A percentile compares a stretch with the other conserved stretches of the same genome.
These are phyloP conservation scores for Karalla daura DNA, from an alignment of 2,797 vertebrate species.

Conservation along the genomic window DNA sequence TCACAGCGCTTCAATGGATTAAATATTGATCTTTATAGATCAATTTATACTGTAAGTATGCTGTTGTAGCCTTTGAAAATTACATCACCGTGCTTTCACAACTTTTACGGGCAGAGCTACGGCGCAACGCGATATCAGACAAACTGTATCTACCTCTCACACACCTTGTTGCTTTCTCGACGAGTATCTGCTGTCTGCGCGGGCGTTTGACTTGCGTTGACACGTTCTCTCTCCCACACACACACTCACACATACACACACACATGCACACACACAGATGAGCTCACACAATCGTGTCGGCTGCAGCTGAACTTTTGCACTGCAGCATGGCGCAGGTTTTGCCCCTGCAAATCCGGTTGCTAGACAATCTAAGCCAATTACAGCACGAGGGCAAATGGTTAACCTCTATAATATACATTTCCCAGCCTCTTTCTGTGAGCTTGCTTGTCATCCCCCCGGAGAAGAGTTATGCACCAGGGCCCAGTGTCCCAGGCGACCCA, in stretches of 20 bases:
- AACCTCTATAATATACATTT: constrained; percentile 88
- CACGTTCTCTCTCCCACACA: constrained; percentile 15
- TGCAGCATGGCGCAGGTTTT: constrained; percentile 71
- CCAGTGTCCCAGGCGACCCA: constrained; percentile 81
- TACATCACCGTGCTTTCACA: constrained; percentile 21
- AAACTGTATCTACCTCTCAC: constrained; percentile 25
- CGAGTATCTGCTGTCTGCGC: constrained; percentile 37
- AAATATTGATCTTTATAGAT: constrained; percentile 43
- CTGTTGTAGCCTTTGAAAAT: constrained; percentile 23
- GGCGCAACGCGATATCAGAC: constrained; percentile 32
- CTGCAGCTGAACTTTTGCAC: constrained; percentile 82
- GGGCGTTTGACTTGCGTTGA: constrained; percentile 45
- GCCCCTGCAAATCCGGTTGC: constrained; percentile 92
- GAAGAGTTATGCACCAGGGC: constrained; percentile 81
- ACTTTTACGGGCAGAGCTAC: constrained; percentile 32
- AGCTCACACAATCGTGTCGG: constrained; percentile 64
- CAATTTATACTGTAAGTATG: constrained; percentile 9
- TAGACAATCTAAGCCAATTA: constrained; percentile 99
- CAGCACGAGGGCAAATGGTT: constrained; percentile 90
- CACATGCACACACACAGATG: constrained; percentile 14
- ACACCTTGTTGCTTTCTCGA: constrained; percentile 38
- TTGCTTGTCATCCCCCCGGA: constrained; percentile 83
- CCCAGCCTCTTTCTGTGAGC: constrained; percentile 84
- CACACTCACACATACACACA: constrained; percentile 9
- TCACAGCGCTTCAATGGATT: constrained; percentile 34